phyloP scores from a whole-genome alignment of 1,140 invertebrate genomes.

The Rhizoglyphus robini region DNA sequence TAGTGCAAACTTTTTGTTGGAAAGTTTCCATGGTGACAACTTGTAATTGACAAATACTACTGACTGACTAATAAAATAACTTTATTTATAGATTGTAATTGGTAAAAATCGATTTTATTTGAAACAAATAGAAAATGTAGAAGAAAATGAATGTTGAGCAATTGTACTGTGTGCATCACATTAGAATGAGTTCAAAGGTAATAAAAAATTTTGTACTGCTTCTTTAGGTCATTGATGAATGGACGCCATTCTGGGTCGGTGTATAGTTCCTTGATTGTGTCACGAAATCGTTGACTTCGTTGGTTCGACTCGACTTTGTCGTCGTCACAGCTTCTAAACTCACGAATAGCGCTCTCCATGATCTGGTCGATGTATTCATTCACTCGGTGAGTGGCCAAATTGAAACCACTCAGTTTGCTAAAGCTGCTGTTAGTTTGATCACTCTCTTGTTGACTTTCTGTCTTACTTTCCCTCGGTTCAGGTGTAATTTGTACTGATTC shows the following conservation, averaged over 20 bases:
- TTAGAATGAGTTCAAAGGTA: neutral
- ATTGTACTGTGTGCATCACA: too few species aligned
- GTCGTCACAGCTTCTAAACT: neutral
- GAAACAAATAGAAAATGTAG: too few species aligned
- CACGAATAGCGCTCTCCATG: neutral
- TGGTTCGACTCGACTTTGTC: neutral
- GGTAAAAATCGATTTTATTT: too few species aligned
- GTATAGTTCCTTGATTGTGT: neutral
- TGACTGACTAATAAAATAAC: too few species aligned
- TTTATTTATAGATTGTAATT: too few species aligned
- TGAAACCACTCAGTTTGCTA: neutral
- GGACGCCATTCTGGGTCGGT: slow-evolving; percentile 6
- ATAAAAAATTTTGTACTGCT: slow-evolving; percentile 5
- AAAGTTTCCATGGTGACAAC: too few species aligned
- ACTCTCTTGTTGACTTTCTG: neutral
- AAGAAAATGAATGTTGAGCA: too few species aligned
- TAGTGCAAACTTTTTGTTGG: too few species aligned
- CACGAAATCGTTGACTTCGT: neutral
- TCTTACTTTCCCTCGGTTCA: neutral
- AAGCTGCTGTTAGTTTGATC: slow-evolving; percentile 7
- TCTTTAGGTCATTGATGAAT: neutral
- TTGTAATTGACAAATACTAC: too few species aligned
- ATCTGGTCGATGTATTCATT: slow-evolving; percentile 4
- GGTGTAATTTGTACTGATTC: neutral
- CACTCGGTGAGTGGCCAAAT: neutral